Percentiles rank a stretch among this genome's conserved stretches.
phyloP scores from a whole-genome alignment of 1,140 invertebrate species.

The Oryzaephilus surinamensis region DNA sequence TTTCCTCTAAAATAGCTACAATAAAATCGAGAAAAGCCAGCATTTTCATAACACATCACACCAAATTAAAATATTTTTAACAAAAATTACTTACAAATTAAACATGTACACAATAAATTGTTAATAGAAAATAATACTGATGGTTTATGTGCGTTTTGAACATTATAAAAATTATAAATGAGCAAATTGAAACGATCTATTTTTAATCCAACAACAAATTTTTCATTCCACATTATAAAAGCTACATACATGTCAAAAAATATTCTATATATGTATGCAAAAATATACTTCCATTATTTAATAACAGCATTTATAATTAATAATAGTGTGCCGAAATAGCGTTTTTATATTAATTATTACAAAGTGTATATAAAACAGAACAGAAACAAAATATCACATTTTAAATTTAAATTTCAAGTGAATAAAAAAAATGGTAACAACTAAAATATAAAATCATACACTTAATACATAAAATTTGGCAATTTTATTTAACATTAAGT shows the following conservation, averaged over 20 bases:
- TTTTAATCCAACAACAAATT: not conserved
- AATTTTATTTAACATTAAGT: slow-evolving; percentile 15
- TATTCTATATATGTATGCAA: slow-evolving; percentile 6
- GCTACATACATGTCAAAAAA: slow-evolving; percentile 2
- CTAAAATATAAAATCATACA: not conserved
- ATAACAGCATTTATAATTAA: not conserved
- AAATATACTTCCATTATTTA: slow-evolving; percentile 2
- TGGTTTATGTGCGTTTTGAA: slow-evolving; percentile 2
- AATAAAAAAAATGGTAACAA: slow-evolving; percentile 6
- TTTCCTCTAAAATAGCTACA: too few species aligned
- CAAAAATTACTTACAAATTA: too few species aligned
- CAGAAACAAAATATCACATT: slow-evolving; percentile 6
- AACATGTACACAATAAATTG: too few species aligned
- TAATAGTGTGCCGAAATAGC: slow-evolving; percentile 1
- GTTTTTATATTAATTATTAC: not conserved
- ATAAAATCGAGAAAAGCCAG: too few species aligned
- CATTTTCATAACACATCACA: too few species aligned
- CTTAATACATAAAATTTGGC: not conserved
- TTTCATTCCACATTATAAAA: slow-evolving; percentile 4
- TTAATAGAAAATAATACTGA: slow-evolving; percentile 4
- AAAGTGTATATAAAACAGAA: slow-evolving; percentile 2
- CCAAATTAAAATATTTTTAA: too few species aligned
- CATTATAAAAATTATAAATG: too few species aligned
- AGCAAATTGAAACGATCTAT: too few species aligned
- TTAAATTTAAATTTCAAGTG: too few species aligned